Evolutionary conservation across 2,888 invertebrate genomes (phyloP).

Genomic region (Drosophila cyrtoloma): DNA sequence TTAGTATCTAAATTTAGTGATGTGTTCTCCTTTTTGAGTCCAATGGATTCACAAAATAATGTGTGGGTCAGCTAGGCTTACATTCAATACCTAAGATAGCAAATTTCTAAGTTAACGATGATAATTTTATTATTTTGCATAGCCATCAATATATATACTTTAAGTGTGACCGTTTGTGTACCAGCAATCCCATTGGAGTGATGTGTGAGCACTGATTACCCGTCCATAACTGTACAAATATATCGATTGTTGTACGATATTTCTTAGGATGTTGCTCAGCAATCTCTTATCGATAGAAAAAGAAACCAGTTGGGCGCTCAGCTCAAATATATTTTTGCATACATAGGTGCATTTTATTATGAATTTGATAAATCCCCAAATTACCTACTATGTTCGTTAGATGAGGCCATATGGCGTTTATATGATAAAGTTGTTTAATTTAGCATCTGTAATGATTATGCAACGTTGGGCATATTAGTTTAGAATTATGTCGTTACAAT

Average conservation of each 20-base stretch:
- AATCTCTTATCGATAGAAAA: conserved; percentile 5
- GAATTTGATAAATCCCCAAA: background rate
- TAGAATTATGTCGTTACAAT: conserved; percentile 45
- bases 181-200: background rate
- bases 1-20: background rate
- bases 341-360: conserved; percentile 7
- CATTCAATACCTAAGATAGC: background rate
- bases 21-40: background rate
- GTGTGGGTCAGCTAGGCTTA: background rate
- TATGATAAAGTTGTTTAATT: conserved; percentile 13
- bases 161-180: background rate
- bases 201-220: background rate
- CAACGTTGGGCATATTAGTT: conserved; percentile 18
- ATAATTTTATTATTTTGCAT: background rate
- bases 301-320: conserved; percentile 3
- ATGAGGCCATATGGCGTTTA: background rate
- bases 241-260: background rate
- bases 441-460: conserved; percentile 13
- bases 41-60: background rate
- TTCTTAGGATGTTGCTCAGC: background rate
- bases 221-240: background rate
- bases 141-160: background rate
- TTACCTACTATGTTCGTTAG: conserved; percentile 10
- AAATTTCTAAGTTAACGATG: background rate
- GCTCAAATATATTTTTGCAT: background rate